phyloP scores from a whole-genome alignment of 23 tunicate species.

The Trididemnum clinides region DNA sequence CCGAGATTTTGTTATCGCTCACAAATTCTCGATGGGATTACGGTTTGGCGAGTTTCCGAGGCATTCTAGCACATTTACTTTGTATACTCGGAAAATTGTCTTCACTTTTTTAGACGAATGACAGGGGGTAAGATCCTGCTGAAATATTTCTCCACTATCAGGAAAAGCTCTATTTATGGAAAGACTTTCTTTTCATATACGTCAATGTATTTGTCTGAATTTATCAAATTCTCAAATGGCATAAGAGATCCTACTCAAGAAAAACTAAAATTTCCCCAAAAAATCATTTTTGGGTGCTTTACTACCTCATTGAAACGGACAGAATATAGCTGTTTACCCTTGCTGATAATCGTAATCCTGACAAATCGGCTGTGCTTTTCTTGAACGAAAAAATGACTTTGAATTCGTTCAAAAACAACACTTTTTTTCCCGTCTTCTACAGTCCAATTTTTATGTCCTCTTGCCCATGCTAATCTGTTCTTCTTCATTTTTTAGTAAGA shows the following conservation, averaged over 20 bases:
- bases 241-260: not conserved
- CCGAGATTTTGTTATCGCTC: not conserved
- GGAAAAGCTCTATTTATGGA: not conserved
- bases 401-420: too few relatives aligned
- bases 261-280: not conserved
- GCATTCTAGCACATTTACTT: not conserved
- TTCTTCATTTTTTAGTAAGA: not conserved
- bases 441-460: not conserved
- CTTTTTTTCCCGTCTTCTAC: not conserved
- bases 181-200: not conserved
- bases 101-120: not conserved
- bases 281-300: not conserved
- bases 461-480: not conserved
- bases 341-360: not conserved
- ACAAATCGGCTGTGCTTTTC: not conserved
- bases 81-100: not conserved
- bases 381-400: not conserved
- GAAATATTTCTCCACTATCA: not conserved
- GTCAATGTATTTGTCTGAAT: not conserved
- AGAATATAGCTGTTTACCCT: not conserved
- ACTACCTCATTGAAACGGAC: not conserved
- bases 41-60: too few relatives aligned
- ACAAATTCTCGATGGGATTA: too few relatives aligned
- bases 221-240: not conserved
- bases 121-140: not conserved